A percentile compares a stretch with the other conserved stretches of the same genome.
Conservation (phyloP, 2,113 vertebrate species). For the Lophura nycthemera region DNA sequence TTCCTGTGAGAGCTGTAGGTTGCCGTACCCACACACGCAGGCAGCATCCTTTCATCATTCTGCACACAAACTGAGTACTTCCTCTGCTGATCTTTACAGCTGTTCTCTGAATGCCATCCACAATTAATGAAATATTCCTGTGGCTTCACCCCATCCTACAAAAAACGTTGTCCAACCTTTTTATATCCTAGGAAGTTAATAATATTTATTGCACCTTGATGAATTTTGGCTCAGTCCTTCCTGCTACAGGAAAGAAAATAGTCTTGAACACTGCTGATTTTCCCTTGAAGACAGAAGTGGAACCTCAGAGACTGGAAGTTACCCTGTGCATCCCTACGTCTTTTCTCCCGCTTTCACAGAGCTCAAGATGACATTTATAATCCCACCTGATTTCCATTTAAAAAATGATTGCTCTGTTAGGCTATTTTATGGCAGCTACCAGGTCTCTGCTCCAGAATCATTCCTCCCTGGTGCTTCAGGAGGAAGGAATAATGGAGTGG, state of each 20-base stretch:
- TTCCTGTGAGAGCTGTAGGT: constrained; percentile 4
- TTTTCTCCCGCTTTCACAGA: background rate
- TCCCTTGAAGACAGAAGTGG: background rate
- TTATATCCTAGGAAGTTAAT: background rate
- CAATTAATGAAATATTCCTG: background rate
- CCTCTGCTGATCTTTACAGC: constrained; percentile 7
- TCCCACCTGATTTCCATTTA: background rate
- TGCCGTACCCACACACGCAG: background rate
- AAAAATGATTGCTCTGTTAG: background rate
- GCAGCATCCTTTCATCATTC: background rate
- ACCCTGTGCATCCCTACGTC: background rate
- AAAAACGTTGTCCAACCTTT: background rate
- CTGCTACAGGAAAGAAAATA: background rate
- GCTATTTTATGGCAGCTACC: background rate
- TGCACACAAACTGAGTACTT: constrained; percentile 2
- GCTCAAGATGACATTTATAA: background rate
- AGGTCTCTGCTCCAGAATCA: background rate
- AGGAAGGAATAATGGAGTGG: background rate
- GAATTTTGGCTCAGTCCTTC: background rate
- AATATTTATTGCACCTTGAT: background rate
- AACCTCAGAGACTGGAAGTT: background rate
- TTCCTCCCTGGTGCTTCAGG: background rate
- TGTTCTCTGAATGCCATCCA: background rate
- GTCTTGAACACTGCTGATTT: background rate
- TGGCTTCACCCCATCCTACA: background rate